Evolutionary conservation across 1,140 invertebrate genomes (phyloP).

Genomic region (Bursaphelenchus mucronatus): DNA sequence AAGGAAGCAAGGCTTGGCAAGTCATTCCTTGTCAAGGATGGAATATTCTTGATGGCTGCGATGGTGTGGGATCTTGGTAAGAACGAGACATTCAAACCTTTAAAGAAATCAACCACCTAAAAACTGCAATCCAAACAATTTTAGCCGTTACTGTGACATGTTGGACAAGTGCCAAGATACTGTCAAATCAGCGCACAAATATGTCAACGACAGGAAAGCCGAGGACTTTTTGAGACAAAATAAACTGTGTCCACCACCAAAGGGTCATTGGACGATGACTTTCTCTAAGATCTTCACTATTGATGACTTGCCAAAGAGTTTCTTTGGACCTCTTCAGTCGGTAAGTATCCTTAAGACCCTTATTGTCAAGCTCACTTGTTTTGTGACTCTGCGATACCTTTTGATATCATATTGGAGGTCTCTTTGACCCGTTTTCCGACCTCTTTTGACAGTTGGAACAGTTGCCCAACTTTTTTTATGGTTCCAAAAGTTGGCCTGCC

Average conservation of each 20-base stretch:
- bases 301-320: conserved; percentile 59
- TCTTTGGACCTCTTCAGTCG: conserved; percentile 60
- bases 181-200: conserved; percentile 59
- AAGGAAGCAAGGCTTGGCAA: conserved; percentile 59
- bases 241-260: conserved; percentile 55
- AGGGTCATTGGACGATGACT: conserved; percentile 61
- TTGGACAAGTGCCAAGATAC: conserved; percentile 60
- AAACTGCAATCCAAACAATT: conserved; percentile 8
- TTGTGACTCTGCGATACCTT: neutral
- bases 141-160: conserved; percentile 60
- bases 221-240: conserved; percentile 54
- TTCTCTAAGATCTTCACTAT: conserved; percentile 60
- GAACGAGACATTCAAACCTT: neutral
- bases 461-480: neutral
- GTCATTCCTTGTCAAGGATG: conserved; percentile 61
- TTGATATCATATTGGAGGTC: neutral
- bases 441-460: neutral
- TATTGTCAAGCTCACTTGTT: neutral
- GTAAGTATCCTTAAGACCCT: conserved; percentile 22
- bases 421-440: neutral
- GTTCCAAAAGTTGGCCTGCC: neutral
- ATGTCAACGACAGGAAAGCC: conserved; percentile 51
- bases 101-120: neutral
- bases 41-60: conserved; percentile 60
- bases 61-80: conserved; percentile 59